Base-by-base conservation (phyloP, 2,888 invertebrate genomes). In the Hydrotaea diabolus region DNA sequence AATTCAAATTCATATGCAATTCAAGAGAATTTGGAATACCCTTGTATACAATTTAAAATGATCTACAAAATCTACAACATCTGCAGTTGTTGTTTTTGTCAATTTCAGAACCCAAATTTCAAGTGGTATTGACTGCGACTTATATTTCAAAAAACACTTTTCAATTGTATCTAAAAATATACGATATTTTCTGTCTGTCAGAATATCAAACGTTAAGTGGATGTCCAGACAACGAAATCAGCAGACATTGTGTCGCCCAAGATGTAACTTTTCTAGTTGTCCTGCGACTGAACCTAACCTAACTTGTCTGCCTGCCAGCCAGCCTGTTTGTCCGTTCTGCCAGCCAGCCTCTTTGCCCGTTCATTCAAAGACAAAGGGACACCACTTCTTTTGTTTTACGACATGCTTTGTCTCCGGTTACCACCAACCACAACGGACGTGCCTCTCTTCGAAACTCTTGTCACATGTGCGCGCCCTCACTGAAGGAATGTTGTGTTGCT, bases 1-100 rank as follows among this genome's bases (percentile, higher is more conserved):
- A 43, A 69, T n/a, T n/a, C 13, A 23, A 46, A 83, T 89, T 89
- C 88, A 81, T 49, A 79, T 71, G 89, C 89, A 90, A 87, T 90
- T 88, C 89, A 80, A 82, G 86, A 86, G 89, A 89, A 89, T 86
- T 89, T 86, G 89, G 89, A 89, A 88, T 89, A 89, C 88, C 89
- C 87, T 85, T 62, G 23, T 69, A 26, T 21, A 26, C 26, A 76
- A 31, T n/a, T 11, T 4, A 17, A 53, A 43, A n/a, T n/a, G n/a
- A n/a, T n/a, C n/a, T 8, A 76, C 31, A 43, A 0, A 23, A 55
- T n/a, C 13, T 36, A 19, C 8, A 62, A 79, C 79, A 79, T 79
- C 79, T 79, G 79, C 55, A 79, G 66, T 31, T 62, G 1, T 31
- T n/a, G 8, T 36, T 15, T 39, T 26, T 39, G n/a, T 15, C n/a